phyloP scores from a whole-genome alignment of 2,797 vertebrate species.

The Chromis chromis region DNA sequence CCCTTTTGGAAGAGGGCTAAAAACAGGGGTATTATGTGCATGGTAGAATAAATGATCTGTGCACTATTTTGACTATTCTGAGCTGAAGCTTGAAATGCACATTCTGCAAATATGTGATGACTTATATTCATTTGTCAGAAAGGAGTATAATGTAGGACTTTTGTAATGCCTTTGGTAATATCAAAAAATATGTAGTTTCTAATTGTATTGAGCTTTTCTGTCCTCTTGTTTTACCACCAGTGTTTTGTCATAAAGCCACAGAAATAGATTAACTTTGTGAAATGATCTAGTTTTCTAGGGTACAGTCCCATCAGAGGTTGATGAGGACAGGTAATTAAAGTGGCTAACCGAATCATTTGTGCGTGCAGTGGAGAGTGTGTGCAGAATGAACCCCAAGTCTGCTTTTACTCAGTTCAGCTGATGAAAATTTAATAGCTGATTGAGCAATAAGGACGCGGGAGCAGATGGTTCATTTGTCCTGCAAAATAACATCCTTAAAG shows the following conservation, averaged over 20 bases:
- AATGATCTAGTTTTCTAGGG: slow-evolving; percentile 46
- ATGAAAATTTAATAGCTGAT: slow-evolving; percentile 58
- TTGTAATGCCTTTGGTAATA: background rate
- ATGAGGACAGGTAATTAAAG: slow-evolving; percentile 56
- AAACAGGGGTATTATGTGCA: no score
- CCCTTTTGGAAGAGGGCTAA: no score
- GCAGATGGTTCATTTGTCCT: slow-evolving; percentile 46
- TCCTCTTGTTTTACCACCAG: slow-evolving; percentile 9
- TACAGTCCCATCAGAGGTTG: slow-evolving; percentile 37
- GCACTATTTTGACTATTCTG: no score
- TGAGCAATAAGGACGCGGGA: slow-evolving; percentile 45
- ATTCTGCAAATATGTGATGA: no score
- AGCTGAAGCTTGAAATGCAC: no score
- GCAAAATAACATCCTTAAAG: slow-evolving; percentile 44
- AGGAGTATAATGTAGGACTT: no score
- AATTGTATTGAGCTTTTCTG: slow-evolving; percentile 17
- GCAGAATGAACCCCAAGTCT: slow-evolving; percentile 36
- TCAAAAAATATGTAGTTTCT: slow-evolving; percentile 30
- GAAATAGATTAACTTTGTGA: slow-evolving; percentile 52
- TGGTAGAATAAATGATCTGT: no score
- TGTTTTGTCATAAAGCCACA: slow-evolving; percentile 35
- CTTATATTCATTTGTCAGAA: no score
- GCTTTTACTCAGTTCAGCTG: slow-evolving; percentile 45
- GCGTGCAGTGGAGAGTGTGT: background rate
- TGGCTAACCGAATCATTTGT: slow-evolving; percentile 51